Evolutionary conservation across 2,797 vertebrate genomes (phyloP).

Genomic region (Podarcis lilfordi): DNA sequence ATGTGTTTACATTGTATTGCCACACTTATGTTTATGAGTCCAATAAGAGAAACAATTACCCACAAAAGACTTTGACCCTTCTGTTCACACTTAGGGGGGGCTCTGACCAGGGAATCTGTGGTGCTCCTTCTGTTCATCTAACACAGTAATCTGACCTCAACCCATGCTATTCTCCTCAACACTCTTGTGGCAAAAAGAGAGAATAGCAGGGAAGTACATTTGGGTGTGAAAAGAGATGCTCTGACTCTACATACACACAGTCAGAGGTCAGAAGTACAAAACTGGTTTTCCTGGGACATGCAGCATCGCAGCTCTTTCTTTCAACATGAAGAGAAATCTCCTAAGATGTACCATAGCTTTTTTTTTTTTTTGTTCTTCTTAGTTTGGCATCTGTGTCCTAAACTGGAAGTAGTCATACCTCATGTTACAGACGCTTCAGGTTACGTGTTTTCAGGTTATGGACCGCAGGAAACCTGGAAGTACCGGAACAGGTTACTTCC

Average conservation of each 20-base stretch:
- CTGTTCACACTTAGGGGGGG: not conserved
- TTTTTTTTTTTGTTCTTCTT: not conserved
- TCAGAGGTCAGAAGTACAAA: not conserved
- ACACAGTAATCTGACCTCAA: not conserved
- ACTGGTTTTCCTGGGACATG: not conserved
- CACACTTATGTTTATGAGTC: constrained; percentile 35
- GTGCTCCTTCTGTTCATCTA: not conserved
- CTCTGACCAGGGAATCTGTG: not conserved
- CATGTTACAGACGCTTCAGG: no score
- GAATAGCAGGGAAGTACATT: no score
- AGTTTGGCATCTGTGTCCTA: not conserved
- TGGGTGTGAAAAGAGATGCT: not conserved
- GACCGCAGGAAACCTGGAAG: no score
- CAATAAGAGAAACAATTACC: not conserved
- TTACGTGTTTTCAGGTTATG: no score
- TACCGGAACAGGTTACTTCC: no score
- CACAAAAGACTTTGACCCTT: not conserved
- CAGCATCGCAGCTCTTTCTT: not conserved
- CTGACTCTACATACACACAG: not conserved
- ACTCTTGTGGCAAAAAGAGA: not conserved
- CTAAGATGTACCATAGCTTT: not conserved
- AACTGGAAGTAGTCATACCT: not conserved
- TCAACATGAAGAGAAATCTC: not conserved
- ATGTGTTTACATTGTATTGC: constrained; percentile 25
- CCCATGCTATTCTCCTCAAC: not conserved